Percentiles rank a stretch among this genome's conserved stretches.
Evolutionary conservation across 2,888 invertebrate species (phyloP).

Genomic region (Dimorphilus gyrociliatus): DNA sequence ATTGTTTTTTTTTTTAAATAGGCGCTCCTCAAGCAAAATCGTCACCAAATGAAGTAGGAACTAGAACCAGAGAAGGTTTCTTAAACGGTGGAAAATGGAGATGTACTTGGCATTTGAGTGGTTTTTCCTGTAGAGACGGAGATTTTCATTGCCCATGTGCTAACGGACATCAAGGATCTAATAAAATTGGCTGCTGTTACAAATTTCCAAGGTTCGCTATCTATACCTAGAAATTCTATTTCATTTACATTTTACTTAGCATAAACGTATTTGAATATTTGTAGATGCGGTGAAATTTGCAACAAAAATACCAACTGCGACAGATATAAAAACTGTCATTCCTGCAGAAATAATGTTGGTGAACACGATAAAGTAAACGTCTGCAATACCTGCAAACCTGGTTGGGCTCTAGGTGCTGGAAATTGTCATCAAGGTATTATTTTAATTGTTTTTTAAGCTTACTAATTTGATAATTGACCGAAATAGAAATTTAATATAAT

Average conservation of each 20-base stretch:
- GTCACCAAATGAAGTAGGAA: too few relatives aligned
- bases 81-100: too few relatives aligned
- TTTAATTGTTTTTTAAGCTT: neutral
- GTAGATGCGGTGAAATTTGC: constrained; percentile 3
- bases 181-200: constrained; percentile 5
- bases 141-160: constrained; percentile 1
- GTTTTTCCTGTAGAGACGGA: constrained; percentile 3
- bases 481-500: neutral
- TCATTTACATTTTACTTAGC: too few relatives aligned
- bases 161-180: neutral
- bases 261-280: too few relatives aligned
- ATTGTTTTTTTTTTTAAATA: too few relatives aligned
- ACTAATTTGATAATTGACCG: neutral
- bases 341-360: constrained; percentile 1
- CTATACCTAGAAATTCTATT: too few relatives aligned
- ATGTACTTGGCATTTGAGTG: constrained; percentile 2
- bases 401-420: neutral
- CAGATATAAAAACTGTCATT: neutral
- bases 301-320: neutral
- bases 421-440: neutral
- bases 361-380: constrained; percentile 1
- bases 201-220: constrained; percentile 4
- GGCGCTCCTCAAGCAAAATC: too few relatives aligned
- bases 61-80: too few relatives aligned
- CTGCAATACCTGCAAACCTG: constrained; percentile 2